A percentile compares a stretch with the other conserved stretches of the same genome.
Evolutionary conservation across 1,140 invertebrate genomes (phyloP).

Genomic region (Oedothorax gibbosus): DNA sequence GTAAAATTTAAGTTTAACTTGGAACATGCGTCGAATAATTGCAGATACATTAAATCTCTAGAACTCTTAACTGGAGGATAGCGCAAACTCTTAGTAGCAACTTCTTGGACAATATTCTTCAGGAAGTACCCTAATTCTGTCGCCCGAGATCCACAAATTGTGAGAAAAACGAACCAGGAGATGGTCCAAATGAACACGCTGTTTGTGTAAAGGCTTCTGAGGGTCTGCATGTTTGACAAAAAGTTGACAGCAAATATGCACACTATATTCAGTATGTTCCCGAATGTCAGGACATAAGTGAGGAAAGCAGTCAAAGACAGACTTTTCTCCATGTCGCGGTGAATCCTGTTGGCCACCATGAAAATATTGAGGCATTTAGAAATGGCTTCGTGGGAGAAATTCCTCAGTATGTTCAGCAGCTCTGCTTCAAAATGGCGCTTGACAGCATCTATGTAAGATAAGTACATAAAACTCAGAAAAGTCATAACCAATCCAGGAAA

Average conservation of each 20-base stretch:
- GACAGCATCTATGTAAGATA: neutral
- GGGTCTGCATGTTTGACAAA: neutral
- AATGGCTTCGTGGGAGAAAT: neutral
- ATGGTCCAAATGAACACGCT: slow-evolving; percentile 12
- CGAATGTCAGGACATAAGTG: slow-evolving; percentile 2
- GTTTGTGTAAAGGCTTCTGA: neutral
- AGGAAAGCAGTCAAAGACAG: neutral
- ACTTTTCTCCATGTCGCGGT: neutral
- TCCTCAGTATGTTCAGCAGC: neutral
- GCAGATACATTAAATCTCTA: neutral
- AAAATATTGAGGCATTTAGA: neutral
- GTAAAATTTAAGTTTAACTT: neutral
- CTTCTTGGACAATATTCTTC: slow-evolving; percentile 1
- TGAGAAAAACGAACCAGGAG: neutral
- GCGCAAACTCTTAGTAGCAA: neutral
- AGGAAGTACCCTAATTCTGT: neutral
- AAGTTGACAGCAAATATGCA: neutral
- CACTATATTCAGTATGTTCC: slow-evolving; percentile 9
- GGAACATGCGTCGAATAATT: neutral
- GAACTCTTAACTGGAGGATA: neutral
- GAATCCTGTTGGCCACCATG: neutral
- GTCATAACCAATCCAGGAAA: slow-evolving; percentile 23
- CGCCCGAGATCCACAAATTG: neutral
- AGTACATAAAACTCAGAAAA: slow-evolving; percentile 14
- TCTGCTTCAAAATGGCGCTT: neutral